Conservation (phyloP, 2,888 invertebrate genomes). For the Chrysina gloriosa region DNA sequence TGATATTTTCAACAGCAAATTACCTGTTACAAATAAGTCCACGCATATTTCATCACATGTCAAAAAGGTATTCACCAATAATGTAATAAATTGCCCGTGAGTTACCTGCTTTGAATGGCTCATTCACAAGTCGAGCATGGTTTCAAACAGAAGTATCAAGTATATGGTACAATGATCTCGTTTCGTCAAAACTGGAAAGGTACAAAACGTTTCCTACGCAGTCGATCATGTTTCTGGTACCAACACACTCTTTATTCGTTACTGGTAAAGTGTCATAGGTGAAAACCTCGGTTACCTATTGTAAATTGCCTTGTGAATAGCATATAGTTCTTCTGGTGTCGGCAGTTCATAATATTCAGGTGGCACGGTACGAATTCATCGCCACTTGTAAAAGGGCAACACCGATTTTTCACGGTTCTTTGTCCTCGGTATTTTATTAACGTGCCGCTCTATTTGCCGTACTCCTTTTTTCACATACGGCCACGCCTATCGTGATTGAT, state of each 20-base stretch:
- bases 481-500: conserved; percentile 31
- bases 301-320: conserved; percentile 26
- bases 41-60: conserved; percentile 10
- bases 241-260: conserved; percentile 10
- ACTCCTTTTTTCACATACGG: conserved; percentile 9
- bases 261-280: conserved; percentile 6
- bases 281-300: conserved; percentile 18
- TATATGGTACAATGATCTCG: conserved; percentile 3
- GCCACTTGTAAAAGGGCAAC: conserved; percentile 40
- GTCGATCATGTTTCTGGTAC: conserved; percentile 15
- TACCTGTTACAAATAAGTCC: conserved; percentile 1
- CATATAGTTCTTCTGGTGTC: conserved; percentile 26
- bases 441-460: conserved; percentile 38
- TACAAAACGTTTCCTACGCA: conserved; percentile 22
- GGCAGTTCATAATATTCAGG: conserved; percentile 39
- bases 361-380: conserved; percentile 40
- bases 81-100: conserved; percentile 44
- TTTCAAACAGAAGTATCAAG: conserved; percentile 23
- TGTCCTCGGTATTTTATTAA: conserved; percentile 38
- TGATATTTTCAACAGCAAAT: background rate
- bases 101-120: conserved; percentile 41
- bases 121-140: conserved; percentile 26
- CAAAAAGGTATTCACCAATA: conserved; percentile 25
- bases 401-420: conserved; percentile 39
- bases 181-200: conserved; percentile 32